These are phyloP conservation scores for Boulengeromyrus knoepffleri DNA, from an alignment of 2,113 vertebrate species.

Conservation along the genomic window DNA sequence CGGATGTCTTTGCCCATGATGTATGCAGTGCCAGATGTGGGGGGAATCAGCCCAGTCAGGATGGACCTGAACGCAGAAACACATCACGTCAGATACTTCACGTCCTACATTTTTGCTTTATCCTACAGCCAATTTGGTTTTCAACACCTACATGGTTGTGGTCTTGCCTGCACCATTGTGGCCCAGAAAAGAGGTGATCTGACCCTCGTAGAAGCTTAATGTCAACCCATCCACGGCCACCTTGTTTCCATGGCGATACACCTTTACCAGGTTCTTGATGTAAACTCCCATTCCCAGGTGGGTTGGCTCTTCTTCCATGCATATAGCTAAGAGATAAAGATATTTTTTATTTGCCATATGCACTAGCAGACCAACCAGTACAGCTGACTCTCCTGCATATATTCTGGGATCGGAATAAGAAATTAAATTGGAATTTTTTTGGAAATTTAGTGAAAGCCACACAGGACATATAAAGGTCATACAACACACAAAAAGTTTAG, in stretches of 20 bases:
- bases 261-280: constrained; percentile 90
- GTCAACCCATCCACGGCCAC: constrained; percentile 88
- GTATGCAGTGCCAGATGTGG: constrained; percentile 90
- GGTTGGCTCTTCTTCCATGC: constrained; percentile 83
- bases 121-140: not conserved
- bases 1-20: constrained; percentile 91
- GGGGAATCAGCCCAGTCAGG: constrained; percentile 89
- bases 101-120: not conserved
- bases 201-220: constrained; percentile 91
- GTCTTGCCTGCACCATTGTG: constrained; percentile 98
- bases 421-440: not conserved
- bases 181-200: constrained; percentile 94
- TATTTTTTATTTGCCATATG: not conserved
- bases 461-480: not conserved
- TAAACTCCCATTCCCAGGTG: constrained; percentile 85
- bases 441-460: not conserved
- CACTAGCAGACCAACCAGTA: not conserved
- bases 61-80: constrained; percentile 75
- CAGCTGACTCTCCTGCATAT: not conserved
- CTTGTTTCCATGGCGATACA: constrained; percentile 88
- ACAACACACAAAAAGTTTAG: not conserved
- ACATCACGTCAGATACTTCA: not conserved
- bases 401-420: not conserved
- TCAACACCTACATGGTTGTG: constrained; percentile 84
- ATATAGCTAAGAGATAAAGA: constrained; percentile 62